A percentile compares a stretch with the other conserved stretches of the same genome.
phyloP scores from a whole-genome alignment of 2,797 vertebrate species.

The Gadopsis marmoratus region DNA sequence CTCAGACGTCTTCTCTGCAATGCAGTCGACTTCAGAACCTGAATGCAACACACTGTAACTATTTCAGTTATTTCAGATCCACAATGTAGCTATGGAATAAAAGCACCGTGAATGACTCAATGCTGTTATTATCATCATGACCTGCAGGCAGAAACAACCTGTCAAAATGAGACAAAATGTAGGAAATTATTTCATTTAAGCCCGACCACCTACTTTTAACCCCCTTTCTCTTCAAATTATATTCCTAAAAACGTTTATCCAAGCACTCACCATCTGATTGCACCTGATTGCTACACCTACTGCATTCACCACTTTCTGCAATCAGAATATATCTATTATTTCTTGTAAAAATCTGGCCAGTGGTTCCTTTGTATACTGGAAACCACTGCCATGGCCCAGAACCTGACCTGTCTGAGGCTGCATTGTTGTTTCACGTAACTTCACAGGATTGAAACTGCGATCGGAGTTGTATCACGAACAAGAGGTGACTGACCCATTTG shows the following conservation, averaged over 20 bases:
- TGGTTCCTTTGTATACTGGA: background rate
- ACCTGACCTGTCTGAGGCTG: slow-evolving; percentile 28
- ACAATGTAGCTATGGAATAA: background rate
- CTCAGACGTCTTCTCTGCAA: background rate
- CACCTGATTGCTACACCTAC: slow-evolving; percentile 26
- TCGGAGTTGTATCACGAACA: slow-evolving; percentile 34
- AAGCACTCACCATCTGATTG: slow-evolving; percentile 29
- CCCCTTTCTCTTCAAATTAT: slow-evolving; percentile 1
- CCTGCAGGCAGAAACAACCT: background rate
- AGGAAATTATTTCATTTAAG: slow-evolving; percentile 2
- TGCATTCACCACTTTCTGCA: background rate
- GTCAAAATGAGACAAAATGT: background rate
- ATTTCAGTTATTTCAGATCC: slow-evolving; percentile 2
- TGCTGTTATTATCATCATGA: slow-evolving; percentile 43
- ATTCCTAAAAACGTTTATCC: background rate
- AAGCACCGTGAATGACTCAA: slow-evolving; percentile 16
- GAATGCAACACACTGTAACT: background rate
- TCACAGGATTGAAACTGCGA: slow-evolving; percentile 43
- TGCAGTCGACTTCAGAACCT: too few relatives aligned
- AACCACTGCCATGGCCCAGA: background rate
- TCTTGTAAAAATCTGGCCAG: background rate
- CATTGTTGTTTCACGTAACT: slow-evolving; percentile 34
- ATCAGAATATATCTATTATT: slow-evolving; percentile 20
- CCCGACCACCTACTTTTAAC: background rate
- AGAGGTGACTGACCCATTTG: slow-evolving; percentile 47